Percentiles rank a stretch among this genome's conserved stretches.
phyloP scores from a whole-genome alignment of 2,113 vertebrate genomes.

The Henicopernis longicauda region DNA sequence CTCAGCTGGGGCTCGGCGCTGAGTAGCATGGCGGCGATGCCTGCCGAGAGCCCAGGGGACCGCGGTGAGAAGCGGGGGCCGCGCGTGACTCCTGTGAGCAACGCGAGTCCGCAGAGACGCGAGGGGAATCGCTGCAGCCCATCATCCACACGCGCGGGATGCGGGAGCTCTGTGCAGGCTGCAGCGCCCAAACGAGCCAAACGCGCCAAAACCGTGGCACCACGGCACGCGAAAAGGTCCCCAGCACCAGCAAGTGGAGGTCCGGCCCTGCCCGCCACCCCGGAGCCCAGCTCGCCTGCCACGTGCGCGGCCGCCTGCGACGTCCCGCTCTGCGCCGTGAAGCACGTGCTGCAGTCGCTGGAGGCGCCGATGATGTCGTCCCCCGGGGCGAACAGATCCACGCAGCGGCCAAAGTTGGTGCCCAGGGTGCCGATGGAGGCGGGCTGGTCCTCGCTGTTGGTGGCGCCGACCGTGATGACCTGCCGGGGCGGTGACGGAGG shows the following conservation, averaged over 20 bases:
- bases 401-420: slow-evolving; percentile 84
- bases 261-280: neutral
- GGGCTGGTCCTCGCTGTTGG: slow-evolving; percentile 79
- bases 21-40: slow-evolving; percentile 80
- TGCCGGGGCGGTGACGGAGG: neutral
- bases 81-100: fast-evolving
- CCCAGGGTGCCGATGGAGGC: slow-evolving; percentile 78
- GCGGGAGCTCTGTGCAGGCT: neutral
- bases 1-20: slow-evolving; percentile 65
- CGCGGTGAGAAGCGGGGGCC: fast-evolving
- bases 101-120: neutral
- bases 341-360: slow-evolving; percentile 88
- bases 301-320: slow-evolving; percentile 87
- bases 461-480: slow-evolving; percentile 89
- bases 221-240: fast-evolving
- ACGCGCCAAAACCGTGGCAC: fast-evolving
- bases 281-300: slow-evolving; percentile 65
- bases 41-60: slow-evolving; percentile 18
- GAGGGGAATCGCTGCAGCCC: neutral
- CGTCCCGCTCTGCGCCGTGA: slow-evolving; percentile 81
- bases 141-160: fast-evolving
- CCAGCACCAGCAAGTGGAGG: neutral
- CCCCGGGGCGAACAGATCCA: slow-evolving; percentile 88
- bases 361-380: slow-evolving; percentile 87
- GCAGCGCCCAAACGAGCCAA: neutral